Evolutionary conservation across 2,113 vertebrate genomes (phyloP), one percentile per base, ranked within the genome.

Genomic region (Cephalopholis sonnerati): DNA sequence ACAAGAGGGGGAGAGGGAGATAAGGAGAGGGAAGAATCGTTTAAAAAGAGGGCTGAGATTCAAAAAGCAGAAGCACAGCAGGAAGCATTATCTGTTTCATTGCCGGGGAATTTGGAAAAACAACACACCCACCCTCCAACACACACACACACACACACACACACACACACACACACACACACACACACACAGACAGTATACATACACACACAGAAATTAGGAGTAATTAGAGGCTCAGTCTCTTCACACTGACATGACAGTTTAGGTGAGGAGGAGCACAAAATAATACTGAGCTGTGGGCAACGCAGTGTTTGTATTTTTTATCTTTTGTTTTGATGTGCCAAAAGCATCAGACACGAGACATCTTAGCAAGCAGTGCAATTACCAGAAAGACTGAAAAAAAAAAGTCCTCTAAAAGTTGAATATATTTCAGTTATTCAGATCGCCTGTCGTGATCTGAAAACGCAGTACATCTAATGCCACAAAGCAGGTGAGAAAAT

Each of bases 1-100:
- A 82, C 75, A 72, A 87, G 39, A 69, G 64, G 29, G 46, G 44
- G 65, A 11, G 22, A 36, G 39, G 39, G 54, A 62, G 77, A 76
- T 50, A 77, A 66, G 66, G 58, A 89, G 44, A 85, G 62, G 73
- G 77, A 85, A 24, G 24, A 66, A 70, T 72, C 39, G 53, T 79
- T 81, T 79, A 54, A 81, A 46, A 63, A 46, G n/a, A 65, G 71
- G 41, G 61, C 58, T 3, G 41, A 1, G 8, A 72, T 55, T 81
- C 39, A 71, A 79, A 83, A 87, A 63, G 63, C 22, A 22, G 67
- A 66, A 81, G 39, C 58, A n/a, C 85, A 78, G 68, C 74, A 85
- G 79, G 81, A 84, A 68, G 46, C 29, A 62, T 82, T 48, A 77
- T 89, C 79, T 16, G 66, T 81, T 87, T 78, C 62, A 76, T 41